A percentile compares a stretch with the other conserved stretches of the same genome.
Conservation (phyloP, 2,888 invertebrate genomes). For the Microctonus aethiopoides region DNA sequence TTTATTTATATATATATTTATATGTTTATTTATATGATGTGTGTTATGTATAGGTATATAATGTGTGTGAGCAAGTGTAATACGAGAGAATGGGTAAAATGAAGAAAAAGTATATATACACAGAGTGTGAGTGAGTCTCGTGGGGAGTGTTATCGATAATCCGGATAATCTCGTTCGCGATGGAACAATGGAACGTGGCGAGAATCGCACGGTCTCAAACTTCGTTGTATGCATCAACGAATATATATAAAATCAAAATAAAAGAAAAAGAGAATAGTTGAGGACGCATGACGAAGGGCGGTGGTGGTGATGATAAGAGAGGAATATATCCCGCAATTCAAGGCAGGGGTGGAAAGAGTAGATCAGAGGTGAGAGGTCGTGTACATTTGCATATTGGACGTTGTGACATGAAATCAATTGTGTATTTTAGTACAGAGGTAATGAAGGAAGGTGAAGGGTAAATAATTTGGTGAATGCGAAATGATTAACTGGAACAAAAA, state of each 20-base stretch:
- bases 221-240: slow-evolving; percentile 50
- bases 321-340: slow-evolving; percentile 9
- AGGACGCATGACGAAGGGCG: background rate
- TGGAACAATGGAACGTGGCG: slow-evolving; percentile 45
- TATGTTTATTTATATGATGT: too few species aligned
- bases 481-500: too few species aligned
- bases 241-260: background rate
- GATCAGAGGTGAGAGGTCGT: slow-evolving; percentile 18
- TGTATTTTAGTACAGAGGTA: too few species aligned
- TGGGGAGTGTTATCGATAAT: slow-evolving; percentile 45
- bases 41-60: slow-evolving; percentile 40
- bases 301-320: background rate
- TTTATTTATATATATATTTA: too few species aligned
- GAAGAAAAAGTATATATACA: background rate
- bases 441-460: too few species aligned
- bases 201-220: slow-evolving; percentile 28
- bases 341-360: slow-evolving; percentile 28
- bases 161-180: slow-evolving; percentile 46
- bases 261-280: background rate
- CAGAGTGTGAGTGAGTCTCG: slow-evolving; percentile 24
- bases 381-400: too few species aligned
- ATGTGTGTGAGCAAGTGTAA: slow-evolving; percentile 15
- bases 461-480: too few species aligned
- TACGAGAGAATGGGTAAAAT: background rate
- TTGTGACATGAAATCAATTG: too few species aligned